These are phyloP conservation scores for Tamias sibiricus DNA, from an alignment of 2,113 vertebrate species.

Conservation along the genomic window DNA sequence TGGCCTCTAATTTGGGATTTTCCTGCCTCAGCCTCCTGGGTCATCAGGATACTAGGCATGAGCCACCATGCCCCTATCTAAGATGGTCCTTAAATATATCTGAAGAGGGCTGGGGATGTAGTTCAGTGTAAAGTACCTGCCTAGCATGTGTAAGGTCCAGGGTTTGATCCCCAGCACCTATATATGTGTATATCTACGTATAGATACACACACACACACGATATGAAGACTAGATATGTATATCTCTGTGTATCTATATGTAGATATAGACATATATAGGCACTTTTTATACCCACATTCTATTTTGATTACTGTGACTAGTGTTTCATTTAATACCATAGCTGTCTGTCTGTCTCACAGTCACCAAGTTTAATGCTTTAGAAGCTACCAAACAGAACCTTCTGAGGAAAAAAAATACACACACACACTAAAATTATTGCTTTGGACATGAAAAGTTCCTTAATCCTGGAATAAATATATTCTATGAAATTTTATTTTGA, in stretches of 20 bases:
- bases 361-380: not conserved
- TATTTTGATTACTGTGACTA: not conserved
- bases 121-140: too few species aligned
- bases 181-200: too few species aligned
- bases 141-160: too few species aligned
- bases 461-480: not conserved
- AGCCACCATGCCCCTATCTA: too few species aligned
- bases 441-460: not conserved
- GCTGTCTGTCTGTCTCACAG: not conserved
- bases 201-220: too few species aligned
- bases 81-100: not conserved
- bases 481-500: constrained; percentile 3
- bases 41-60: too few species aligned
- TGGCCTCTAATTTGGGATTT: not conserved
- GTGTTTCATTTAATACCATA: not conserved
- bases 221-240: too few species aligned
- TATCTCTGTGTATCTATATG: too few species aligned
- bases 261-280: too few species aligned
- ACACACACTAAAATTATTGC: not conserved
- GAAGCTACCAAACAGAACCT: not conserved
- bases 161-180: too few species aligned
- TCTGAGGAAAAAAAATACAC: not conserved
- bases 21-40: not conserved
- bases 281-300: not conserved
- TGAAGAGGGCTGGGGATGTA: not conserved